Percentiles rank a stretch among this genome's conserved stretches.
These are phyloP conservation scores for Montipora foliosa DNA, from an alignment of 64 coral and sea anemone genomes.

Conservation along the genomic window DNA sequence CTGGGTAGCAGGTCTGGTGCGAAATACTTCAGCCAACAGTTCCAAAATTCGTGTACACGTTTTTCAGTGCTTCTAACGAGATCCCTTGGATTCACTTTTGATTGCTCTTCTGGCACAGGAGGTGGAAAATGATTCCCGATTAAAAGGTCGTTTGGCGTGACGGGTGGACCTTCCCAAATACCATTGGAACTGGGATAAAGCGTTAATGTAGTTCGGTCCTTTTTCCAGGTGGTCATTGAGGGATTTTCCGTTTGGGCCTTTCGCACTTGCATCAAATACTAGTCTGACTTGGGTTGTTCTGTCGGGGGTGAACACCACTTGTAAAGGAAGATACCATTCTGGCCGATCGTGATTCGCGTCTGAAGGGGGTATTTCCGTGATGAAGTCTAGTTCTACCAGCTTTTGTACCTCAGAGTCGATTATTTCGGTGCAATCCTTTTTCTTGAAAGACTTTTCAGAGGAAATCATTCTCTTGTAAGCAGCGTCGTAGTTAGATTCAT, in stretches of 20 bases:
- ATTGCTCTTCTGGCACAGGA: too few relatives aligned
- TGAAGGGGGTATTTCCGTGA: neutral
- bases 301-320: neutral
- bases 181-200: too few relatives aligned
- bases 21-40: too few relatives aligned
- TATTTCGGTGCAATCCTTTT: conserved; percentile 2
- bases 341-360: conserved; percentile 14
- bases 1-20: too few relatives aligned
- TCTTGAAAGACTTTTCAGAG: conserved; percentile 2
- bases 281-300: conserved; percentile 19
- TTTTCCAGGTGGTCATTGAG: conserved; percentile 19
- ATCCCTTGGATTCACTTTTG: too few relatives aligned
- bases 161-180: too few relatives aligned
- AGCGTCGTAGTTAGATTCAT: too few relatives aligned
- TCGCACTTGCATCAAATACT: conserved; percentile 10
- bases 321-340: conserved; percentile 5
- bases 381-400: conserved; percentile 1
- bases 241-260: conserved; percentile 23
- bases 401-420: conserved; percentile 16
- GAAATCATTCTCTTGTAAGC: too few relatives aligned
- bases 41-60: too few relatives aligned
- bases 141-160: too few relatives aligned
- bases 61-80: too few relatives aligned
- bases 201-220: conserved; percentile 27
- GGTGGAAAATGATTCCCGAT: too few relatives aligned